Evolutionary conservation across 2,888 invertebrate genomes (phyloP), one percentile per base, ranked within the genome.

Genomic region (Idaea aversata): DNA sequence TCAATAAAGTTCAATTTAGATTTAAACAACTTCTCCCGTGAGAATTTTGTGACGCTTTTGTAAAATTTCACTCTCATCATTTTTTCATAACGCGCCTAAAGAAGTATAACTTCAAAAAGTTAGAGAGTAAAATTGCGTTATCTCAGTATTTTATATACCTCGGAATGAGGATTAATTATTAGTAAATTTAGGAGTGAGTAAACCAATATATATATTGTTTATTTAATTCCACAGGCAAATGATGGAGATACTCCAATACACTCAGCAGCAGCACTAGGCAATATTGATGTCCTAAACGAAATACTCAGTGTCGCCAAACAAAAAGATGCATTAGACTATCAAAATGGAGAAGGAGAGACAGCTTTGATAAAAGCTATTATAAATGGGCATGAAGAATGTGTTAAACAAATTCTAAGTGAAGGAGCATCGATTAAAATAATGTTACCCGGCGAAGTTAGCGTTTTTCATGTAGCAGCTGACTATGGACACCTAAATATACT

Each of bases 381-480:
- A 15, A 77, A 88, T 60, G 90, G 90, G 0, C 88, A 92, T 59
- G 75, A 85, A 3, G 86, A 88, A 16, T 93, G 93, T 72, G 88
- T 93, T 0, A 79, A 81, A 72, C 83, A 88, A 36, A 85, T 94
- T 61, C 76, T 94, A 5, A 80, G 85, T 4, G 90, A 90, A 80
- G 93, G 93, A 25, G 93, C 93, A 4, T 88, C 90, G 1, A 75
- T 93, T 3, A 88, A 88, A 73, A 81, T 88, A 15, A 86, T 81
- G 62, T 75, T 93, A 60, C 87, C 88, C 15, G 91, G 91, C 16
- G 86, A 93, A 34, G 83, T 91, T 0, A 95, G 94, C 59, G 92
- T 95, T 61, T 83, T 95, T n/a, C 95, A 95, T 71, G 83, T 94
- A 66, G 95, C 95, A 57, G 93, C 94, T 59, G 93, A 93, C 73